phyloP scores from a whole-genome alignment of 2,888 invertebrate genomes.

The Dione vanillae region DNA sequence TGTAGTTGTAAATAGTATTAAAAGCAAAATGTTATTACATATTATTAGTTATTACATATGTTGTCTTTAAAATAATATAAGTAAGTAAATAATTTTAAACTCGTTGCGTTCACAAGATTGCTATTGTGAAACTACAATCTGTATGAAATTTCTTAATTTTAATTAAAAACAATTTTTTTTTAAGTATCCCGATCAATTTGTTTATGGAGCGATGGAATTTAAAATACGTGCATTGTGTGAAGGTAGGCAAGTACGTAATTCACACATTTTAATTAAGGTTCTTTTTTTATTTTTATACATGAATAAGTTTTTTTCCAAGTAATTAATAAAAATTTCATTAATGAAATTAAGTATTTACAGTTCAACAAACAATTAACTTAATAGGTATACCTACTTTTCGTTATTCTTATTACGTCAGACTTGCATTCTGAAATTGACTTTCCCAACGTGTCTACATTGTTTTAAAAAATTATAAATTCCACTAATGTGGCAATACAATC shows the following conservation, averaged over 20 bases:
- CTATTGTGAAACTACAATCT: background rate
- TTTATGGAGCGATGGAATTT: background rate
- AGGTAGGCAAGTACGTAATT: conserved; percentile 4
- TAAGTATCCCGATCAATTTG: background rate
- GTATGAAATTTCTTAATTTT: background rate
- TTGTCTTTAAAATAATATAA: background rate
- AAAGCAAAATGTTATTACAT: no score
- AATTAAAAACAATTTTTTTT: conserved; percentile 1
- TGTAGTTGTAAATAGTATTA: no score
- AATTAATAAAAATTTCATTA: background rate
- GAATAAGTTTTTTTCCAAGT: background rate
- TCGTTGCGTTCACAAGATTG: background rate
- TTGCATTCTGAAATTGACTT: background rate
- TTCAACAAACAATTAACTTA: background rate
- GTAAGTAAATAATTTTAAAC: background rate
- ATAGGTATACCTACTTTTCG: background rate
- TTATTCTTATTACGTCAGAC: background rate
- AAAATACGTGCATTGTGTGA: background rate
- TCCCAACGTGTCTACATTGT: background rate
- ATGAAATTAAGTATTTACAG: background rate
- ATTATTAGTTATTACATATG: no score
- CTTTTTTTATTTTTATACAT: background rate
- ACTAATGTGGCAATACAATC: no score
- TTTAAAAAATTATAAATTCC: no score
- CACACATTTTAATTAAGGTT: background rate